Percentiles rank a stretch among this genome's conserved stretches.
Conservation (phyloP, 2,797 vertebrate species). For the Epinephelus awoara region DNA sequence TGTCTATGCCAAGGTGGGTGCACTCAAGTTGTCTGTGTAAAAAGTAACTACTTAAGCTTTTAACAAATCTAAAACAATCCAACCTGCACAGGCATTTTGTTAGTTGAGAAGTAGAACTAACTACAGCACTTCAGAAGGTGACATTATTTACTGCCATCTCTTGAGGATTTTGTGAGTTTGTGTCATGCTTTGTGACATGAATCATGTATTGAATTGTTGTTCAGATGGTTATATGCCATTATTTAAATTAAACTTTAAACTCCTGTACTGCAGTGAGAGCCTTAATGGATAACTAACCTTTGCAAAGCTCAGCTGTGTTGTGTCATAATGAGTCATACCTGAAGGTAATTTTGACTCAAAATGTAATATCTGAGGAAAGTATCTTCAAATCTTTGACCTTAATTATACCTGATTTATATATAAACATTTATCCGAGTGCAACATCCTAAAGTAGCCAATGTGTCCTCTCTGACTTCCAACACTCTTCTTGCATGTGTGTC, state of each 20-base stretch:
- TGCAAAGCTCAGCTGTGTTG: background rate
- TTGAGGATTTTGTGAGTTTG: background rate
- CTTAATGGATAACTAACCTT: no score
- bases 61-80: no score
- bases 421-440: background rate
- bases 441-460: background rate
- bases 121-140: no score
- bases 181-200: background rate
- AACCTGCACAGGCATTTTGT: no score
- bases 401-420: background rate
- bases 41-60: background rate
- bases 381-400: background rate
- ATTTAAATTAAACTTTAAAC: background rate
- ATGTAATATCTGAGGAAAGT: background rate
- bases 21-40: background rate
- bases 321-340: background rate
- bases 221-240: background rate
- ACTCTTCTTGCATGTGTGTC: background rate
- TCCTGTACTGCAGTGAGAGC: background rate
- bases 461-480: background rate
- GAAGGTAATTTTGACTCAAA: background rate
- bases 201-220: background rate
- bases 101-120: no score
- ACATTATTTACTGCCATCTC: no score
- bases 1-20: conserved; percentile 62